Percentiles rank a stretch among this genome's conserved stretches.
phyloP scores from a whole-genome alignment of 1,140 invertebrate species.

The Atta cephalotes region DNA sequence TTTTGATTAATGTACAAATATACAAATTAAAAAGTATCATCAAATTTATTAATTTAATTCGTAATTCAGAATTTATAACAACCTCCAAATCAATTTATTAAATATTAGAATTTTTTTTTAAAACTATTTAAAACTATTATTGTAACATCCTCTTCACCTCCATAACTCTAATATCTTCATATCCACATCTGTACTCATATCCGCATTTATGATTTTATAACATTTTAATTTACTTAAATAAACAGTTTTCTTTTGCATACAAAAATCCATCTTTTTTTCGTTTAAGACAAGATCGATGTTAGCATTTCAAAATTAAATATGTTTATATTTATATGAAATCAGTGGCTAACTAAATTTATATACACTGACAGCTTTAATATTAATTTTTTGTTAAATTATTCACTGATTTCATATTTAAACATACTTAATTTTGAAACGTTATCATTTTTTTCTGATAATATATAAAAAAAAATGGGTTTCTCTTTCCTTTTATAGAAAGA shows the following conservation, averaged over 20 bases:
- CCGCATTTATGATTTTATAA: neutral
- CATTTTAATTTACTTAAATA: neutral
- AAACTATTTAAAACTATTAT: neutral
- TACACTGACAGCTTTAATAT: too few species aligned
- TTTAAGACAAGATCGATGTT: too few species aligned
- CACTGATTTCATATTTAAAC: neutral
- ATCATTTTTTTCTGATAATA: neutral
- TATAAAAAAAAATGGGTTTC: neutral
- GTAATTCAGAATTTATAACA: neutral
- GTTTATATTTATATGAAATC: too few species aligned
- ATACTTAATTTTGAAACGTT: too few species aligned
- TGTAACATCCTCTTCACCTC: neutral
- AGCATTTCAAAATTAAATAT: too few species aligned
- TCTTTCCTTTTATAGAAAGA: neutral
- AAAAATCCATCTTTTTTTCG: too few species aligned
- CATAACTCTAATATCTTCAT: neutral
- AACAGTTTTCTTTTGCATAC: constrained; percentile 2
- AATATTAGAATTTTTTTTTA: neutral
- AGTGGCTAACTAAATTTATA: too few species aligned
- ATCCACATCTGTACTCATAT: neutral
- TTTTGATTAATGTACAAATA: constrained; percentile 5
- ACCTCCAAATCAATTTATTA: neutral
- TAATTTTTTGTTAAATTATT: too few species aligned
- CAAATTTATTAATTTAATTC: neutral
- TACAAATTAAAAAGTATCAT: neutral